Conservation (phyloP, 2,113 vertebrate genomes). For the Hiodon tergisus region DNA sequence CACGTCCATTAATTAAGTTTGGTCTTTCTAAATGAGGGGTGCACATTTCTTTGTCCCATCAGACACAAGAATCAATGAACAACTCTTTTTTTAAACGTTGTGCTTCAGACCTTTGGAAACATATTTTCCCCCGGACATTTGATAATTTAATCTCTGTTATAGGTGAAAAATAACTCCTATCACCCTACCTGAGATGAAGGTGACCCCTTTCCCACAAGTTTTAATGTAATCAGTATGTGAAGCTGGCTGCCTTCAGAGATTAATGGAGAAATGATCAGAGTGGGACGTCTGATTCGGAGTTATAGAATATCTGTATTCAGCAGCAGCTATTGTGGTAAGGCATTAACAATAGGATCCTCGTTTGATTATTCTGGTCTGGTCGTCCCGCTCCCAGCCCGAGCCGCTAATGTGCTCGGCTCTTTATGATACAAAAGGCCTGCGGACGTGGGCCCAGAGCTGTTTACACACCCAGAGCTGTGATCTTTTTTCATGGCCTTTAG, state of each 20-base stretch:
- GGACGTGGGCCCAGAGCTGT: conserved; percentile 26
- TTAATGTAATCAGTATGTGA: neutral
- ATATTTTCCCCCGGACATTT: neutral
- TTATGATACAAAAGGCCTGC: neutral
- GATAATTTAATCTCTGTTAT: neutral
- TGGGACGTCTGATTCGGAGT: neutral
- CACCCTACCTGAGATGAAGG: neutral
- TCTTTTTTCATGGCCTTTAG: conserved; percentile 12
- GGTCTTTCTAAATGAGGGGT: too few species aligned
- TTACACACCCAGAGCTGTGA: conserved; percentile 18
- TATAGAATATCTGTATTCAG: neutral
- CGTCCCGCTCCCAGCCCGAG: neutral
- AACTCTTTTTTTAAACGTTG: too few species aligned
- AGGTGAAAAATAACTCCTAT: neutral
- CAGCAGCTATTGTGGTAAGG: neutral
- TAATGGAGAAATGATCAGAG: neutral
- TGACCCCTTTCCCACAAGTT: neutral
- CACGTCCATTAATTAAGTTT: too few species aligned
- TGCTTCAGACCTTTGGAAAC: neutral
- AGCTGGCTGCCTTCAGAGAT: neutral
- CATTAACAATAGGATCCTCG: conserved; percentile 15
- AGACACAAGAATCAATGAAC: too few species aligned
- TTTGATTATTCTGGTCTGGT: conserved; percentile 28
- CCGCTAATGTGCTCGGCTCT: neutral
- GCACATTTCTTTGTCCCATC: too few species aligned